Conservation (phyloP, 2,113 vertebrate genomes). For the Pedetes capensis region DNA sequence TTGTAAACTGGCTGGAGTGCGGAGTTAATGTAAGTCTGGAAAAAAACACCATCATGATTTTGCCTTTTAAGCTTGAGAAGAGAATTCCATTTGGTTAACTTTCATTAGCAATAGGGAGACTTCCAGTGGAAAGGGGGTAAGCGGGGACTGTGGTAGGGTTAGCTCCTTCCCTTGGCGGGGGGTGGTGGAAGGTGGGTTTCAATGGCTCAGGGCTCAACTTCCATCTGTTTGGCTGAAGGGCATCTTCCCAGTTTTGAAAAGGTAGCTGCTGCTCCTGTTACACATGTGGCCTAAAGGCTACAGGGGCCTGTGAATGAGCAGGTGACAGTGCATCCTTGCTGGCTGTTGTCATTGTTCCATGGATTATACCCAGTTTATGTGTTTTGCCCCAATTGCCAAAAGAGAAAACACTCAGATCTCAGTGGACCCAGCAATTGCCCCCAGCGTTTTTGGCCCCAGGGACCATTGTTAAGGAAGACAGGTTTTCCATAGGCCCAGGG, state of each 20-base stretch:
- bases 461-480: too few relatives aligned
- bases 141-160: neutral
- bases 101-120: neutral
- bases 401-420: neutral
- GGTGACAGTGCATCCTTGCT: neutral
- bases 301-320: neutral
- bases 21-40: slow-evolving; percentile 41
- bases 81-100: slow-evolving; percentile 24
- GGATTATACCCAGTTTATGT: neutral
- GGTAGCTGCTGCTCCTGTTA: neutral
- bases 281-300: neutral
- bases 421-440: too few relatives aligned
- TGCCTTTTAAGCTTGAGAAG: slow-evolving; percentile 4
- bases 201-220: neutral
- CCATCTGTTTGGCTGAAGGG: neutral
- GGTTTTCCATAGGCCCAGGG: too few relatives aligned
- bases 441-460: too few relatives aligned
- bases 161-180: neutral
- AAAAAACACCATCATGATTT: slow-evolving; percentile 1
- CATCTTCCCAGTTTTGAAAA: neutral
- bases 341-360: neutral
- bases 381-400: neutral
- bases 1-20: slow-evolving; percentile 46
- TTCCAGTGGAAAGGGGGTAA: neutral
- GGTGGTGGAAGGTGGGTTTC: fast-evolving